Evolutionary conservation across 2,797 vertebrate genomes (phyloP).

Genomic region (Macrochelys suwanniensis): DNA sequence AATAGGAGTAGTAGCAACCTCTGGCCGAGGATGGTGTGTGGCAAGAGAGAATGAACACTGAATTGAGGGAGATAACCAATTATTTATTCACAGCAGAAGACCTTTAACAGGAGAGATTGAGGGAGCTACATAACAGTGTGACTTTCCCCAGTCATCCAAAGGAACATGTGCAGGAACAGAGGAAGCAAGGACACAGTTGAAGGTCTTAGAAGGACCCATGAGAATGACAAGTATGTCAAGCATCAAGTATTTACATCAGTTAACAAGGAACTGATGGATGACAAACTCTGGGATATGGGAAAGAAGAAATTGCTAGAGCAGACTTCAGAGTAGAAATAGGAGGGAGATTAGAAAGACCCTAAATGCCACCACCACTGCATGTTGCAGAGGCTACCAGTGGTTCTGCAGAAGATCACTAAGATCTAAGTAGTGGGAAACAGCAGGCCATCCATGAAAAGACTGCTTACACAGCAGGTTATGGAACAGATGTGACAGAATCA

Average conservation of each 20-base stretch:
- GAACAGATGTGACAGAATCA: background rate
- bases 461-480: rapidly evolving
- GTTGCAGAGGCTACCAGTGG: background rate
- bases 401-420: background rate
- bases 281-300: background rate
- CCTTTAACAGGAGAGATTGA: background rate
- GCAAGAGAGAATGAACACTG: background rate
- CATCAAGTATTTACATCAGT: too few species aligned
- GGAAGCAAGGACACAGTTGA: too few species aligned
- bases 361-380: background rate
- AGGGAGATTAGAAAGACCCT: background rate
- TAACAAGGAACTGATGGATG: too few species aligned
- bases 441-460: background rate
- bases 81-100: background rate
- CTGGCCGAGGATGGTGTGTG: background rate
- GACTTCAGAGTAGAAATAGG: background rate
- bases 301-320: background rate
- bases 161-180: too few species aligned
- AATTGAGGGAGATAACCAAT: background rate
- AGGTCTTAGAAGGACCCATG: too few species aligned
- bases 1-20: background rate
- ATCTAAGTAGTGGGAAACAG: background rate
- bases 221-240: too few species aligned
- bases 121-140: background rate
- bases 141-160: too few species aligned